Evolutionary conservation across 2,797 vertebrate species (phyloP).

Genomic region (Mormyrops boulengeri): DNA sequence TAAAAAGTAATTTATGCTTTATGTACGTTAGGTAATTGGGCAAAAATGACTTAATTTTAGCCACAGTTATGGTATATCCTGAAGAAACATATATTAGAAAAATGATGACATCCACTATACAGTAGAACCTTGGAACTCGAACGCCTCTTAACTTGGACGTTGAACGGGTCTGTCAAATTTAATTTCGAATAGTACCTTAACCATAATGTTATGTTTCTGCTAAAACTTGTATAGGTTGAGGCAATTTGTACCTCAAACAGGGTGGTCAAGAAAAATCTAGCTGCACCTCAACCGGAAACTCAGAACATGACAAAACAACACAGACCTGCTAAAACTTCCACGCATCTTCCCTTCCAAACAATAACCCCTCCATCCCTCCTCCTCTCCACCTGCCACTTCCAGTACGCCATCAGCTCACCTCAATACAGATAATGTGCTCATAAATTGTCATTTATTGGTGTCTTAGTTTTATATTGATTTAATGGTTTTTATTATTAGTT

Average conservation of each 20-base stretch:
- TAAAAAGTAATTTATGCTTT: not conserved
- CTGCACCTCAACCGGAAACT: not conserved
- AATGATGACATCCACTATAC: not conserved
- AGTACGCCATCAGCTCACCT: not conserved
- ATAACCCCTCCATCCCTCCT: too few species aligned
- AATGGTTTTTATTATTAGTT: not conserved
- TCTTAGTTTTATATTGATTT: not conserved
- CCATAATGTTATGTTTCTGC: not conserved
- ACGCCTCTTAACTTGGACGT: too few species aligned
- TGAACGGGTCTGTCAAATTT: not conserved
- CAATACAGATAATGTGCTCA: not conserved
- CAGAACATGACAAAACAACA: not conserved
- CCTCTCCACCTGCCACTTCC: not conserved
- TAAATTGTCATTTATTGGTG: not conserved
- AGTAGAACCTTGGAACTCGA: too few species aligned
- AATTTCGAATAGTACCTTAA: not conserved
- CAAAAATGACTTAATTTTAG: not conserved
- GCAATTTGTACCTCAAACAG: not conserved
- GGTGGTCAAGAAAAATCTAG: not conserved
- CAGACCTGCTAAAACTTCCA: too few species aligned
- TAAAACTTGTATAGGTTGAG: not conserved
- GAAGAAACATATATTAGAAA: not conserved
- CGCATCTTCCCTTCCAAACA: not conserved
- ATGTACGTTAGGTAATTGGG: not conserved
- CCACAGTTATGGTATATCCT: not conserved